Conservation (phyloP, 64 coral and sea anemone species). For the Orbicella faveolata region DNA sequence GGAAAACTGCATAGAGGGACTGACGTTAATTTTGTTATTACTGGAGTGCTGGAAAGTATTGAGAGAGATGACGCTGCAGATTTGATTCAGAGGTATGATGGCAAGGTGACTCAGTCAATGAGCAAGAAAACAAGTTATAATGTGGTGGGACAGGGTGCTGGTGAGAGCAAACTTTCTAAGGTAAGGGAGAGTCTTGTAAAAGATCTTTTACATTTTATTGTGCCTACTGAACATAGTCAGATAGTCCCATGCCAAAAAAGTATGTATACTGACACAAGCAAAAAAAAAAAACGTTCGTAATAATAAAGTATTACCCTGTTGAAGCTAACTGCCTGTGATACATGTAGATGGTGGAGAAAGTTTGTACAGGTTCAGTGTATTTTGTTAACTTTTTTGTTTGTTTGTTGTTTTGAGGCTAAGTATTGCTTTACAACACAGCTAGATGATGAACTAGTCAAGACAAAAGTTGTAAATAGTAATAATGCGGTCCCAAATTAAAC, state of each 20-base stretch:
- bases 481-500: too few species aligned
- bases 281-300: too few species aligned
- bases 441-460: conserved; percentile 65
- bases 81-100: conserved; percentile 84
- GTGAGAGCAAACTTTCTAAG: conserved; percentile 73
- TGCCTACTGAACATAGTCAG: not conserved
- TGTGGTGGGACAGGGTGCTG: conserved; percentile 79
- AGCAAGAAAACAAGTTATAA: conserved; percentile 94
- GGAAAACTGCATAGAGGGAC: conserved; percentile 86
- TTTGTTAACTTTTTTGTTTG: not conserved
- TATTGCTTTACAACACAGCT: conserved; percentile 73
- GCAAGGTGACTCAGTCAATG: conserved; percentile 74
- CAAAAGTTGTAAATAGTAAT: too few species aligned
- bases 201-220: too few species aligned
- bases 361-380: too few species aligned
- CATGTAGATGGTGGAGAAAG: too few species aligned
- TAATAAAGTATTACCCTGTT: too few species aligned
- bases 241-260: too few species aligned
- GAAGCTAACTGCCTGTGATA: too few species aligned
- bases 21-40: conserved; percentile 89
- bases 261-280: too few species aligned
- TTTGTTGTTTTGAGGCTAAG: conserved; percentile 49
- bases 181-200: not conserved
- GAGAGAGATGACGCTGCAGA: conserved; percentile 83
- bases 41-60: conserved; percentile 82